A percentile compares a stretch with the other conserved stretches of the same genome.
These are phyloP conservation scores for Colletes latitarsis DNA, from an alignment of 1,140 invertebrate genomes.

Conservation along the genomic window DNA sequence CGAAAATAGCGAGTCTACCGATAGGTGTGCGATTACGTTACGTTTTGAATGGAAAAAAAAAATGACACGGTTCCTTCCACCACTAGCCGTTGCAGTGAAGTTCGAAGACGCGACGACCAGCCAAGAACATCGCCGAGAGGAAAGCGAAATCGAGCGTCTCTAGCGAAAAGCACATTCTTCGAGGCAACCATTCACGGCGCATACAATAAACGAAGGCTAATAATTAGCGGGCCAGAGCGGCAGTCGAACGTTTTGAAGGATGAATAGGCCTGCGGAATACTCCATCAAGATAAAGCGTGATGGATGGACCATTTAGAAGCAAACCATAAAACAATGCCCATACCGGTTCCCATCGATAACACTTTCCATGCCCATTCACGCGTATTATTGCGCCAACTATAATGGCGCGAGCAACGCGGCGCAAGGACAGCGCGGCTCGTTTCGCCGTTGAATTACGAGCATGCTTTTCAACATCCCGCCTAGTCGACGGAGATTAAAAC, in stretches of 20 bases:
- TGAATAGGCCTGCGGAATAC: conserved; percentile 61
- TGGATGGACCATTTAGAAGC: conserved; percentile 63
- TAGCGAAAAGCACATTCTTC: conserved; percentile 21
- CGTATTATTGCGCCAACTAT: conserved; percentile 54
- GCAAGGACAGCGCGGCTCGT: conserved; percentile 21
- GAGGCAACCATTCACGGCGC: conserved; percentile 20
- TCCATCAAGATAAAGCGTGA: conserved; percentile 63
- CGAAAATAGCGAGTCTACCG: not conserved
- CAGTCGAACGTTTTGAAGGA: conserved; percentile 49
- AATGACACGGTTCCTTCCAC: not conserved
- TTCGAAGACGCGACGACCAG: not conserved
- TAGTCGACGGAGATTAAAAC: conserved; percentile 14
- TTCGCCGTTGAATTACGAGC: conserved; percentile 25
- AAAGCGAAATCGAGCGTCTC: not conserved
- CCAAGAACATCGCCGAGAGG: not conserved
- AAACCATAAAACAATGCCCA: conserved; percentile 65
- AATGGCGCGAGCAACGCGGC: conserved; percentile 26
- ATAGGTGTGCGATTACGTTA: not conserved
- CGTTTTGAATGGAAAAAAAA: too few relatives aligned
- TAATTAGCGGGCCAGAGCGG: conserved; percentile 52
- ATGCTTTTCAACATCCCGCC: not conserved
- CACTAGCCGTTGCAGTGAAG: too few relatives aligned
- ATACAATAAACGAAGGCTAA: conserved; percentile 52
- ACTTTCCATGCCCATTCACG: conserved; percentile 52
- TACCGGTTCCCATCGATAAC: conserved; percentile 62